Base-by-base conservation (phyloP, 2,888 invertebrate species). In the Nomada ruficornis region DNA sequence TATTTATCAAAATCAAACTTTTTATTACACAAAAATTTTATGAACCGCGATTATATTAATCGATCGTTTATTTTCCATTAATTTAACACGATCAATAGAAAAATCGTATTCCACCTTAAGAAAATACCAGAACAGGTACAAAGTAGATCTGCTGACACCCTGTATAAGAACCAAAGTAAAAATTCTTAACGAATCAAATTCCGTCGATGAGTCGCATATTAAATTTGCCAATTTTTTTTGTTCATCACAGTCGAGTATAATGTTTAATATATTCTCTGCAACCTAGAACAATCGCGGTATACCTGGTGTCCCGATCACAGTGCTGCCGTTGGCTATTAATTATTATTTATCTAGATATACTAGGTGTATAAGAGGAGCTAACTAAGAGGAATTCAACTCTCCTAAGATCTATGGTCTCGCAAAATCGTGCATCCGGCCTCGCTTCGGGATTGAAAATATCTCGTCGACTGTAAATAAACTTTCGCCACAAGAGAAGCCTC, bases 391-490 rank as follows among this genome's bases (percentile, higher is more conserved):
- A 44, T 72, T 36, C 63, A 67, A 60, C 76, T 80, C 68, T 77
- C 44, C 29, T 50, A 52, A 81, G 79, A 77, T 84, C 86, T 82
- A 81, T 80, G 84, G 83, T 86, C 88, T 64, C 77, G 79, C 70
- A 81, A 89, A 89, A 86, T 84, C 85, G 86, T 84, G 86, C 85
- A 84, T 81, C 82, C 69, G 29, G 77, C 71, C 69, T 64, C 78
- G 80, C 77, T 79, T 82, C 85, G 81, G 75, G 81, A 89, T 89
- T 83, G 85, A 91, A 91, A 90, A 87, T 85, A 75, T 77, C 70
- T 87, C 82, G 86, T 80, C 82, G 84, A 86, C 83, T 88, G 86
- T 84, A 89, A 90, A 90, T 89, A 88, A 90, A 90, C 90, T 90
- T 90, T 90, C 90, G 86, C 90, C 84, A 52, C 50, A 50, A 74